Base-by-base conservation (phyloP, 2,797 vertebrate genomes). In the Ctenosaura bakeri region DNA sequence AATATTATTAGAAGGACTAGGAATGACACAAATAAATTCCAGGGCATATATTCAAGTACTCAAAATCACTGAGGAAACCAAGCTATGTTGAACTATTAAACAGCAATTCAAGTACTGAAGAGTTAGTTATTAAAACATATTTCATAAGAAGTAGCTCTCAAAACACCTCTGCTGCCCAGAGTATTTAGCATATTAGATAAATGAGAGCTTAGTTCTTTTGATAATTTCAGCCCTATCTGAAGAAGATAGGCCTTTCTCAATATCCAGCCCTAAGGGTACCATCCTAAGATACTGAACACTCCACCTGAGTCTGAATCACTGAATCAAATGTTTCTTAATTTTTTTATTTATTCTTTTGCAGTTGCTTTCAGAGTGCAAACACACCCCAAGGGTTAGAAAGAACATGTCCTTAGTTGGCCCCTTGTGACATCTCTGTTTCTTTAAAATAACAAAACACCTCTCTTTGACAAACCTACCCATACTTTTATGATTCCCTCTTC, bases 401-500 rank as follows among this genome's bases (percentile, higher is more conserved):
- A 69, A 35, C 62, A 38, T 80, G 78, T 71, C 77, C n/a, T 69
- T 81, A 87, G 64, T 71, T 71, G n/a, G 20, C 46, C 64, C 62
- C 46, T 71, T 26, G 66, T 88, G 87, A 38, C 62, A 78, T 20
- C 73, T 85, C 50, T 54, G 22, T 73, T 52, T 71, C 12, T 35
- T 74, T 32, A 52, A 59, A 76, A 52, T 24, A 69, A 69, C 54
- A 71, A 24, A 35, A 88, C 66, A 69, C 12, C 42, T 80, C n/a
- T 62, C 46, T 81, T 71, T 81, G 46, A 81, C 64, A 71, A 29
- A 62, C 80, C 16, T 50, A 62, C 13, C 38, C 29, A 46, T 89
- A 8, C 79, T 89, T 89, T 83, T 38, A 83, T 74, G 38, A 83
- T 83, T 89, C 38, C 88, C 74, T 62, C 26, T 76, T 89, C 18